Conservation (phyloP, 2,888 invertebrate genomes). For the Argyra leucocephala region DNA sequence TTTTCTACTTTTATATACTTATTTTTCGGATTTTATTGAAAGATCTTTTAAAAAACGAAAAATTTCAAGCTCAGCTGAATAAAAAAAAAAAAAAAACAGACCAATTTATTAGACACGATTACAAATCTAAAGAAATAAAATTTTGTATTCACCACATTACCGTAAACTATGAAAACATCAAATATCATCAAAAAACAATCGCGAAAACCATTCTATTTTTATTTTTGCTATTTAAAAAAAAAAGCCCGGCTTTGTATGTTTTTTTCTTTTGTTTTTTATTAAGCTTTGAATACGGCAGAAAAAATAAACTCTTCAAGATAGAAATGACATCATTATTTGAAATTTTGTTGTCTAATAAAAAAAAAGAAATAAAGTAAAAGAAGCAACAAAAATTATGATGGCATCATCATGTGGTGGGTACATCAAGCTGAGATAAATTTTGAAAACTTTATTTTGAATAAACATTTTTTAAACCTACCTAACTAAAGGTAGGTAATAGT, state of each 20-base stretch:
- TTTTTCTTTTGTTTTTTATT: not conserved
- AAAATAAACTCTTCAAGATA: not conserved
- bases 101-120: constrained; percentile 6
- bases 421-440: not conserved
- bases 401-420: not conserved
- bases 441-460: not conserved
- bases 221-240: not conserved
- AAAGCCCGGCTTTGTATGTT: not conserved
- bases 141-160: not conserved
- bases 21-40: too few species aligned
- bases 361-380: not conserved
- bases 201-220: not conserved
- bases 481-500: too few species aligned
- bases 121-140: not conserved
- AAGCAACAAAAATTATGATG: not conserved
- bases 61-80: too few species aligned
- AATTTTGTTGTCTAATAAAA: not conserved
- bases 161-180: not conserved
- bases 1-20: too few species aligned
- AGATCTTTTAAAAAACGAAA: too few species aligned
- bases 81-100: too few species aligned
- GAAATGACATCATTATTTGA: not conserved
- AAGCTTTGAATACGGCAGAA: not conserved
- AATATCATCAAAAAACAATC: not conserved
- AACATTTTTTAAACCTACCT: too few species aligned